Evolutionary conservation across 1,140 invertebrate genomes (phyloP).

Genomic region (Drosophila asahinai): DNA sequence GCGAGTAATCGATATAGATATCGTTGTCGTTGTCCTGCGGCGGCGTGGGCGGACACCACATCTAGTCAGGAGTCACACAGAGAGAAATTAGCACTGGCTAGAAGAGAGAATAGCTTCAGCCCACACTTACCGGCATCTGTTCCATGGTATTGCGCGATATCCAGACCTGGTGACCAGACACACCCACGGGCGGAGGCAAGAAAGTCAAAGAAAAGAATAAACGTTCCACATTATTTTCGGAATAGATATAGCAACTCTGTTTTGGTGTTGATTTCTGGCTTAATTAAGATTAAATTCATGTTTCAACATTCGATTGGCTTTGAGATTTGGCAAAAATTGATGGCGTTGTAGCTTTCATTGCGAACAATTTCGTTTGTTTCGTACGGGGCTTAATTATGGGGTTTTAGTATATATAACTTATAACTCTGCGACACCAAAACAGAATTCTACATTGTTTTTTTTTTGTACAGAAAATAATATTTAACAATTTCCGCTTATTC

Average conservation of each 20-base stretch:
- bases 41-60: conserved; percentile 98
- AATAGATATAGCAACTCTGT: conserved; percentile 76
- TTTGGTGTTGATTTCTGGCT: conserved; percentile 74
- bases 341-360: conserved; percentile 71
- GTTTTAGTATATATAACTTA: not conserved
- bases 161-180: conserved; percentile 87
- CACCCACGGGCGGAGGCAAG: conserved; percentile 73
- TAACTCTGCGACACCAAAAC: conserved; percentile 79
- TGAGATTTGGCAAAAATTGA: conserved; percentile 25
- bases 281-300: conserved; percentile 14
- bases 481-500: conserved; percentile 69
- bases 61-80: conserved; percentile 86
- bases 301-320: conserved; percentile 18
- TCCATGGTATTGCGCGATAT: conserved; percentile 89
- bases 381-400: conserved; percentile 37
- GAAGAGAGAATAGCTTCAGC: not conserved
- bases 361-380: conserved; percentile 65
- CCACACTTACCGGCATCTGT: conserved; percentile 91
- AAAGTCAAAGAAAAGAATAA: conserved; percentile 83
- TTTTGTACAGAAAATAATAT: conserved; percentile 71
- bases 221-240: conserved; percentile 80
- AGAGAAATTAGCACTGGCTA: not conserved
- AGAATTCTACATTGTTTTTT: conserved; percentile 73
- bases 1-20: conserved; percentile 94
- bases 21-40: conserved; percentile 94